Conservation (phyloP, 2,113 vertebrate species). For the Acrocephalus kingi region DNA sequence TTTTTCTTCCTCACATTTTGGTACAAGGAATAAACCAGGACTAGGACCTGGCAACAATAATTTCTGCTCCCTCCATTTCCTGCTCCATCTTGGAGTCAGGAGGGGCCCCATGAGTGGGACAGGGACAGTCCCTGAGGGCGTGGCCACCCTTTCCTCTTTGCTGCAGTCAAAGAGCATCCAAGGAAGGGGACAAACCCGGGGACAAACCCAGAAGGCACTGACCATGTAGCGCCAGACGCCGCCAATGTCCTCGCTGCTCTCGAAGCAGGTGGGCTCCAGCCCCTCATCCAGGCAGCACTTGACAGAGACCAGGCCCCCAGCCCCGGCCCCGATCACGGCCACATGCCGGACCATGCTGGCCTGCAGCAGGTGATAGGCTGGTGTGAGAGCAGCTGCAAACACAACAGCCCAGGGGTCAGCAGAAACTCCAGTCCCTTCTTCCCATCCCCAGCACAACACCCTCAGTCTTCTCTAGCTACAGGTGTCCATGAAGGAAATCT, state of each 20-base stretch:
- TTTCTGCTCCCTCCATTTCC: background rate
- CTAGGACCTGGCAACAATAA: background rate
- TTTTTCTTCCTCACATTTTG: background rate
- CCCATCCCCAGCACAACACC: background rate
- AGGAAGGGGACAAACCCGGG: background rate
- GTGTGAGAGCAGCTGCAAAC: background rate
- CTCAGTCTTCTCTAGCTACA: background rate
- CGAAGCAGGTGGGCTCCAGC: conserved; percentile 87
- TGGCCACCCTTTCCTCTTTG: background rate
- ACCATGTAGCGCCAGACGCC: conserved; percentile 87
- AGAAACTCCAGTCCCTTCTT: background rate
- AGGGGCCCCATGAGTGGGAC: background rate
- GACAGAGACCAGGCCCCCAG: conserved; percentile 79
- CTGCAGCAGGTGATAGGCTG: background rate
- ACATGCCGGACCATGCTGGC: conserved; percentile 72
- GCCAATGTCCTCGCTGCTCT: conserved; percentile 82
- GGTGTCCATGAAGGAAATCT: background rate
- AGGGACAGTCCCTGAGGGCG: rapidly evolving
- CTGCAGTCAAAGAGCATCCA: background rate
- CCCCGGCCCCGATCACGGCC: conserved; percentile 84
- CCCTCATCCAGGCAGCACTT: conserved; percentile 86
- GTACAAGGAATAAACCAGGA: background rate
- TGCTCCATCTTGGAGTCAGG: background rate
- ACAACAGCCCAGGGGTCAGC: background rate
- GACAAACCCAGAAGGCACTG: conserved; percentile 1